phyloP scores from a whole-genome alignment of 92 coral and sea anemone genomes.

The Epizoanthus rinbou region DNA sequence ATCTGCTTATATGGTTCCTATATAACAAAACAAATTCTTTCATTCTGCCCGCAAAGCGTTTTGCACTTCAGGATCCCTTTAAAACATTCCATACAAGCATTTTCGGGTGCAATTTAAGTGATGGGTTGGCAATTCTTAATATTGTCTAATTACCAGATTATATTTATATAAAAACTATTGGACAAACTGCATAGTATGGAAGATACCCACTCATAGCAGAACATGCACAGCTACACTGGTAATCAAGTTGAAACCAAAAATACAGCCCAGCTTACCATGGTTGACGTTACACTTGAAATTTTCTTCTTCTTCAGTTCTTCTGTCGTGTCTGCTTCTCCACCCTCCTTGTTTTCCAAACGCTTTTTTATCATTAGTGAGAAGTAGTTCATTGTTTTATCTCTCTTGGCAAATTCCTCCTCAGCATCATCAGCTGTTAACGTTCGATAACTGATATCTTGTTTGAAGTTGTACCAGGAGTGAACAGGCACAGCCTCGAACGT shows the following conservation, averaged over 20 bases:
- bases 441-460: constrained; percentile 86
- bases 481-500: constrained; percentile 98
- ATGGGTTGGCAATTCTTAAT: too few species aligned
- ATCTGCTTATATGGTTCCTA: too few species aligned
- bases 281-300: constrained; percentile 29
- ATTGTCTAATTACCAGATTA: too few species aligned
- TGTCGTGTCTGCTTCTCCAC: constrained; percentile 42
- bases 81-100: too few species aligned
- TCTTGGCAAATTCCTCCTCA: constrained; percentile 86
- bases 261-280: constrained; percentile 50
- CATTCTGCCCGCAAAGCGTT: too few species aligned
- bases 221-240: background rate
- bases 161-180: too few species aligned
- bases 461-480: constrained; percentile 86
- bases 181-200: background rate
- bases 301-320: constrained; percentile 59
- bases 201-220: background rate
- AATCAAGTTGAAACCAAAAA: background rate
- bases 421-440: constrained; percentile 96
- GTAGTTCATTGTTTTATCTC: constrained; percentile 90
- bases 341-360: constrained; percentile 73
- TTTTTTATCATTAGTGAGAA: constrained; percentile 96
- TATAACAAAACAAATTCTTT: too few species aligned
- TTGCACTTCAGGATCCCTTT: too few species aligned
- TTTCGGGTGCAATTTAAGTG: too few species aligned